Evolutionary conservation across 2,113 vertebrate species (phyloP).

Genomic region (Catharus minimus): DNA sequence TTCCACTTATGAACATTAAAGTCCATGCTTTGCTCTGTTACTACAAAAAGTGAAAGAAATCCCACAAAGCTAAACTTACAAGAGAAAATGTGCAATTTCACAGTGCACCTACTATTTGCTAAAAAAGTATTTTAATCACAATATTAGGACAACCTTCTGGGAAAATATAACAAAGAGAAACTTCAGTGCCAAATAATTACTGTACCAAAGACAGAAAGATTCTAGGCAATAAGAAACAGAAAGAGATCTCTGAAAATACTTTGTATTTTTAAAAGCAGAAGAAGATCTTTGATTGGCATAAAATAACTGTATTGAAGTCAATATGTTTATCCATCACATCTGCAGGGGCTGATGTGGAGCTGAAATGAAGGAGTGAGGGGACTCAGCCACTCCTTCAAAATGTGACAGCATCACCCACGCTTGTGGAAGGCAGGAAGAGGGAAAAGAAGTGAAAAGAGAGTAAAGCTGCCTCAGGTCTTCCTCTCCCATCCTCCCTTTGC

Average conservation of each 20-base stretch:
- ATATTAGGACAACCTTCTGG: not conserved
- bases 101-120: not conserved
- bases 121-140: not conserved
- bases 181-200: not conserved
- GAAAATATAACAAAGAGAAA: not conserved
- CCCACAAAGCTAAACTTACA: not conserved
- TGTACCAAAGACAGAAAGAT: not conserved
- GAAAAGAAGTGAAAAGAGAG: not conserved
- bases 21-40: not conserved
- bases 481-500: not conserved
- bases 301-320: not conserved
- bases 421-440: not conserved
- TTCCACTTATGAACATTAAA: not conserved
- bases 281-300: not conserved
- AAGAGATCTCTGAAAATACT: not conserved
- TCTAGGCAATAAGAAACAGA: not conserved
- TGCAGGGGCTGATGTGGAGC: not conserved
- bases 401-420: rapidly evolving
- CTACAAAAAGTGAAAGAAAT: not conserved
- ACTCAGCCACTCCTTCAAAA: not conserved
- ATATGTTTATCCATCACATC: not conserved
- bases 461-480: not conserved
- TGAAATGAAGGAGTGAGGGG: not conserved
- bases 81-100: not conserved
- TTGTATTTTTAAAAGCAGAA: not conserved